Evolutionary conservation across 1,140 invertebrate species (phyloP), one percentile per base, ranked within the genome.

Genomic region (Drosophila ambigua): DNA sequence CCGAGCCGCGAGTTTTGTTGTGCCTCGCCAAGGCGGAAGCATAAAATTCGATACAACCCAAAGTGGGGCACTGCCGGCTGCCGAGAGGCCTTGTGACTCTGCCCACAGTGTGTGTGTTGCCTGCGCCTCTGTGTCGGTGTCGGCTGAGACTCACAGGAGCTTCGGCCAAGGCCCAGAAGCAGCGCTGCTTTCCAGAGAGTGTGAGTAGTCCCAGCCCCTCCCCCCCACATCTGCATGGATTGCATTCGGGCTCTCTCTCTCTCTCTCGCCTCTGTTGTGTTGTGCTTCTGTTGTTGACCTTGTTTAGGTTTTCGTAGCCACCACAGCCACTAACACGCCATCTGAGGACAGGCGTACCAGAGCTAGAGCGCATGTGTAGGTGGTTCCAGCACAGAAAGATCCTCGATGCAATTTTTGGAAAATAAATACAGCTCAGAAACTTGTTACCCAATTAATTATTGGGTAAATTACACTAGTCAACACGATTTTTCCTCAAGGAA

Each of bases 11-110:
- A 52, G 51, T 81, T 71, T 87, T 78, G 78, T 79, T 82, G 74
- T 78, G 66, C 31, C 49, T 50, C 20, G 16, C n/a, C 20, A 60
- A 51, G 59, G 39, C 50, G 53, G 48, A 45, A 65, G 35, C 24
- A 72, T 61, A 74, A 72, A 78, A 77, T 72, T 88, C 82, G 75
- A 87, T 87, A 87, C 82, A 73, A 69, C 58, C 26, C 46, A 58
- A 88, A 88, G 79, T 83, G 82, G 77, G 83, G 63, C 79, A 77
- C 67, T 39, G 76, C 51, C 76, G 62, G 66, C 69, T 73, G 51
- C 53, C 55, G 63, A 57, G 67, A 39, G 35, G 35, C 35, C 35
- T 51, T 24, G 28, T 44, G 44, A 11, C 16, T 57, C 7, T 61
- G 49, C 51, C 16, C 53, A 45, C 52, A 57, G 64, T 49, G 51